A percentile compares a stretch with the other conserved stretches of the same genome.
Evolutionary conservation across 1,140 invertebrate species (phyloP).

Genomic region (Brevipalpus yothersi): DNA sequence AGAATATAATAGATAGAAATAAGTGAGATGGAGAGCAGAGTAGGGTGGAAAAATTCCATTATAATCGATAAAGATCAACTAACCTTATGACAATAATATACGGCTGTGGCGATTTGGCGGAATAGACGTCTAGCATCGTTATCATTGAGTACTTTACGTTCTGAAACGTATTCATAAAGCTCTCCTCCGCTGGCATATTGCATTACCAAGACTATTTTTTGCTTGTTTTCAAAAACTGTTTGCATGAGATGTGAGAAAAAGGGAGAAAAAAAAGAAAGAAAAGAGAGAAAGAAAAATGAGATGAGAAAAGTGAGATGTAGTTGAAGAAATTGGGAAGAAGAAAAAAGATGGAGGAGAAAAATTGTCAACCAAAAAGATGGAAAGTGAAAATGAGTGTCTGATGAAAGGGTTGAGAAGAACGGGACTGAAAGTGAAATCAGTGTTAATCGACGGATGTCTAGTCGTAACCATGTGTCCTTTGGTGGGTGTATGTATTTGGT

Average conservation of each 20-base stretch:
- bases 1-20: neutral
- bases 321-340: neutral
- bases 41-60: neutral
- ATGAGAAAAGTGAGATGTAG: neutral
- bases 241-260: neutral
- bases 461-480: no score
- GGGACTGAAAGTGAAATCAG: neutral
- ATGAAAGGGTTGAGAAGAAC: no score
- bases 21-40: neutral
- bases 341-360: neutral
- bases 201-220: slow-evolving; percentile 98
- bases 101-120: slow-evolving; percentile 84
- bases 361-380: neutral
- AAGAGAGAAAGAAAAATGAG: neutral
- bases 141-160: slow-evolving; percentile 65
- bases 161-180: slow-evolving; percentile 90
- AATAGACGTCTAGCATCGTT: slow-evolving; percentile 84
- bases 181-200: slow-evolving; percentile 96
- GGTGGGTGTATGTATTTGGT: no score
- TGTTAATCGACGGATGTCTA: no score
- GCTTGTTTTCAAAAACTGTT: slow-evolving; percentile 88
- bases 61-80: slow-evolving; percentile 3
- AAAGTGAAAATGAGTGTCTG: neutral
- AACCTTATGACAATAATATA: slow-evolving; percentile 93
- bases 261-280: neutral